Conservation (phyloP, 2,797 vertebrate species). For the Hyperoplus immaculatus region DNA sequence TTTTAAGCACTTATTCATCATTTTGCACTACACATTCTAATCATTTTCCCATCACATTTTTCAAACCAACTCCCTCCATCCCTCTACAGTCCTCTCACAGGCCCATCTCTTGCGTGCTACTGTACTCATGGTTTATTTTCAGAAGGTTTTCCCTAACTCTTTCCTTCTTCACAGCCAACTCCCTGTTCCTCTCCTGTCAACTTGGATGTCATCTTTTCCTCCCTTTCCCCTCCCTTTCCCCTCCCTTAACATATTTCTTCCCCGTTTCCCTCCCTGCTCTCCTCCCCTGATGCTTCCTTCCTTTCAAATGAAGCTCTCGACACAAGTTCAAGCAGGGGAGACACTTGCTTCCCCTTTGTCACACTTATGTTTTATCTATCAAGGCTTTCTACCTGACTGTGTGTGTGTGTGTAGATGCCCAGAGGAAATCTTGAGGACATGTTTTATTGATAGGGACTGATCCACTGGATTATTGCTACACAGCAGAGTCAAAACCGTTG, state of each 20-base stretch:
- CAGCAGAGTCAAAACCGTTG: constrained; percentile 8
- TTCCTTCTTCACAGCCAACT: not conserved
- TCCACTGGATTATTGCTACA: constrained; percentile 10
- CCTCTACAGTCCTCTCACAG: not conserved
- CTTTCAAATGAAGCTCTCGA: constrained; percentile 1
- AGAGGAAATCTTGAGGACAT: constrained; percentile 2
- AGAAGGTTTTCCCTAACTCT: not conserved
- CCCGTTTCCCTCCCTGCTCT: not conserved
- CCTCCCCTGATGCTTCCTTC: not conserved
- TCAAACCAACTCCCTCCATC: not conserved
- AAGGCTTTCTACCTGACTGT: not conserved
- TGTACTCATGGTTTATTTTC: constrained; percentile 1
- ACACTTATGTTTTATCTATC: not conserved
- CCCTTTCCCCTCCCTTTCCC: not conserved
- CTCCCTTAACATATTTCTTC: not conserved
- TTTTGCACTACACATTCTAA: not conserved
- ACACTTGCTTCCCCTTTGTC: constrained; percentile 7
- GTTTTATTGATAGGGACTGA: constrained; percentile 13
- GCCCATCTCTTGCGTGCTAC: not conserved
- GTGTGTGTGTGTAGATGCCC: not conserved
- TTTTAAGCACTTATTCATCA: not conserved
- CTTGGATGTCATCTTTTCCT: not conserved
- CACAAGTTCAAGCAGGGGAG: not conserved
- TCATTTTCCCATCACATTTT: not conserved
- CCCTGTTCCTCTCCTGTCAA: not conserved